Evolutionary conservation across 2,113 vertebrate genomes (phyloP), one percentile per base, ranked within the genome.

Genomic region (Heteronetta atricapilla): DNA sequence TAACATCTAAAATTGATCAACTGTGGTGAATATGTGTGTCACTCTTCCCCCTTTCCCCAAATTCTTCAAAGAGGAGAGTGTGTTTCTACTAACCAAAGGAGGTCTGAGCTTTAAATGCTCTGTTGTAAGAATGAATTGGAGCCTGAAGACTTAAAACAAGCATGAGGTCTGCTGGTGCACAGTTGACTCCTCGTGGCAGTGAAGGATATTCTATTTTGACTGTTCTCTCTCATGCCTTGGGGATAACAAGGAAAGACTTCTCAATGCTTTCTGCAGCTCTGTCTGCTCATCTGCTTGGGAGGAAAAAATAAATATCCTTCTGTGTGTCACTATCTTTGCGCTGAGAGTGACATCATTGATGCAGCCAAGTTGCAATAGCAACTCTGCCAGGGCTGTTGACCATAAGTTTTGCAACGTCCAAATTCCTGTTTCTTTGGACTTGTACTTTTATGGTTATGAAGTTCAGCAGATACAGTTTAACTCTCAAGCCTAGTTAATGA

Each of bases 221-320:
- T 21, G 33, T 42, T 53, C 40, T 20, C 33, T 33, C 22, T 86
- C 16, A 40, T 67, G 64, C 28, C 25, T 52, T 14, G 31, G 63
- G 66, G 26, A 46, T 17, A 33, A 1, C 2, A 5, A n/a, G n/a
- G 25, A 68, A 44, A 46, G 25, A 40, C 12, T 6, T 13, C 22
- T 73, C 0, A 0, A 11, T 79, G 11, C 31, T 56, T 42, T 25
- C 48, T 34, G 44, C 4, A 59, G 26, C 52, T 79, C 36, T 58
- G 14, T 17, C 63, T 66, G 34, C 66, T 81, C 13, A 11, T 36
- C 11, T 0, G 4, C n/a, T 36, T 1, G 1, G 22, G 33, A 70
- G n/a, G 52, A 36, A 31, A 76, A 44, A 56, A 84, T 4, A 0
- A 59, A 6, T n/a, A 6, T 40, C 20, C 3, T 64, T n/a, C 14